These are phyloP conservation scores for Epinephelus awoara DNA, from an alignment of 2,797 vertebrate genomes.

Conservation along the genomic window DNA sequence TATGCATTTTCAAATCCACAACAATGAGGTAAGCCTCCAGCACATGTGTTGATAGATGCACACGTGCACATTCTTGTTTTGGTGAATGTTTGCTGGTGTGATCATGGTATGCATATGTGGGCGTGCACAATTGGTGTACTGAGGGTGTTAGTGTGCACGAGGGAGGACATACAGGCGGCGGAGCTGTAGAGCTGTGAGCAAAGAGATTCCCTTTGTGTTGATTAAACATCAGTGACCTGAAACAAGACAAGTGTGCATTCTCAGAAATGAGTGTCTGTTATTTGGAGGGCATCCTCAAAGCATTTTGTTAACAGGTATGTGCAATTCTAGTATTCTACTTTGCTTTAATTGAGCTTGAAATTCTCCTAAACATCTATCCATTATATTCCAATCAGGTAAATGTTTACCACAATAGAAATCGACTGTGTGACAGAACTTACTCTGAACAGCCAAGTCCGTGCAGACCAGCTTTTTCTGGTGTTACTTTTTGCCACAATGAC, in stretches of 20 bases:
- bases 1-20: slow-evolving; percentile 61
- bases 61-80: slow-evolving; percentile 27
- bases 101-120: slow-evolving; percentile 45
- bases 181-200: slow-evolving; percentile 22
- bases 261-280: slow-evolving; percentile 19
- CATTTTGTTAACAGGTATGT: slow-evolving; percentile 68
- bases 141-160: slow-evolving; percentile 35
- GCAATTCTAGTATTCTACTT: neutral
- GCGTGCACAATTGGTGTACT: slow-evolving; percentile 11
- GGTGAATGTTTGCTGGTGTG: slow-evolving; percentile 30
- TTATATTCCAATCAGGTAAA: neutral
- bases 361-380: neutral
- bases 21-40: slow-evolving; percentile 58
- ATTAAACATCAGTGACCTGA: slow-evolving; percentile 29
- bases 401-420: neutral
- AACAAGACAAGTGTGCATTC: slow-evolving; percentile 27
- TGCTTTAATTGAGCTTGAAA: neutral
- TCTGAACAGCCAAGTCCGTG: neutral
- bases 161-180: slow-evolving; percentile 19
- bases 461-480: slow-evolving; percentile 7
- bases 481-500: slow-evolving; percentile 10
- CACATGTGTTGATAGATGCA: slow-evolving; percentile 30
- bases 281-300: slow-evolving; percentile 31
- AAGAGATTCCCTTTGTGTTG: slow-evolving; percentile 27
- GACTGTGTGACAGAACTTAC: neutral